Percentiles rank a stretch among this genome's conserved stretches.
These are phyloP conservation scores for Panagrolaimus sp. DNA, from an alignment of 1,140 invertebrate species.

Conservation along the genomic window DNA sequence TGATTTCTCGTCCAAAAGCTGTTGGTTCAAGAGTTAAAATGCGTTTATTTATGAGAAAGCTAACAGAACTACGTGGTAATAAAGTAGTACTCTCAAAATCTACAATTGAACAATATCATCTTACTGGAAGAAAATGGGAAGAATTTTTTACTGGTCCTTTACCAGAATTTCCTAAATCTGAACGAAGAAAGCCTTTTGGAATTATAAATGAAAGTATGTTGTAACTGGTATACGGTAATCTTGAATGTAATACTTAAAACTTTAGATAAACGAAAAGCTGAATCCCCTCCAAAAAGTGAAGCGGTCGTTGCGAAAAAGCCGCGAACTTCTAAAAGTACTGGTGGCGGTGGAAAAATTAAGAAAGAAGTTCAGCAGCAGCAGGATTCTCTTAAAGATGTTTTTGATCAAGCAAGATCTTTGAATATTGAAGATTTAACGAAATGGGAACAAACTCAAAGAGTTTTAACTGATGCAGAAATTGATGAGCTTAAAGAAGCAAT, in stretches of 20 bases:
- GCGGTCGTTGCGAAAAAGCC: too few relatives aligned
- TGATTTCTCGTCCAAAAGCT: not conserved
- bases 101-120: not conserved
- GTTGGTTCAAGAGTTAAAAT: not conserved
- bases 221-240: not conserved
- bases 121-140: slow-evolving; percentile 16
- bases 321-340: too few relatives aligned
- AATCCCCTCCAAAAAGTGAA: too few relatives aligned
- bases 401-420: slow-evolving; percentile 22
- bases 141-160: slow-evolving; percentile 26
- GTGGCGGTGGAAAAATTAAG: too few relatives aligned
- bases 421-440: slow-evolving; percentile 23
- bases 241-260: too few relatives aligned
- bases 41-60: not conserved
- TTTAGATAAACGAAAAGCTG: not conserved
- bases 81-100: not conserved
- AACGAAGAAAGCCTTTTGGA: not conserved
- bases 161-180: slow-evolving; percentile 22
- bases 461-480: slow-evolving; percentile 21
- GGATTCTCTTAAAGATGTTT: slow-evolving; percentile 20
- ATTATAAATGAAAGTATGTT: not conserved
- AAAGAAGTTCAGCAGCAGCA: slow-evolving; percentile 25
- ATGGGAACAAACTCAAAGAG: slow-evolving; percentile 21
- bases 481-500: slow-evolving; percentile 20
- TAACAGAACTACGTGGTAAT: not conserved